A percentile compares a stretch with the other conserved stretches of the same genome.
phyloP scores from a whole-genome alignment of 2,113 vertebrate species.

The Rhinogobius similis region DNA sequence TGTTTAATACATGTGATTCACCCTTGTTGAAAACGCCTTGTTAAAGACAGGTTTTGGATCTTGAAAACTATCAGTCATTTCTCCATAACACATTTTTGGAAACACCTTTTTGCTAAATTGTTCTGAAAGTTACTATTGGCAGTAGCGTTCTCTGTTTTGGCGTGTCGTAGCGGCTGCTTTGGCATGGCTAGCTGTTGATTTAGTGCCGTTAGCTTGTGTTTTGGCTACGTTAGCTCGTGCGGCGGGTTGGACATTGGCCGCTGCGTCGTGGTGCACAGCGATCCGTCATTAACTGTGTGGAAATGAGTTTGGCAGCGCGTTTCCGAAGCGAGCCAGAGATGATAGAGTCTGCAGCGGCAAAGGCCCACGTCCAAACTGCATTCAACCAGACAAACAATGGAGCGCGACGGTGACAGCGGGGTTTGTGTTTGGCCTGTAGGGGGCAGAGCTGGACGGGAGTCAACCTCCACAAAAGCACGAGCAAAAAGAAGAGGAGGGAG shows the following conservation, averaged over 20 bases:
- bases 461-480: neutral
- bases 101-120: neutral
- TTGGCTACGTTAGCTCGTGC: neutral
- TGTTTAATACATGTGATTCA: too few relatives aligned
- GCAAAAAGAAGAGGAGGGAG: neutral
- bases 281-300: constrained; percentile 19
- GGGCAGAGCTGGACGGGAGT: neutral
- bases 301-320: constrained; percentile 20
- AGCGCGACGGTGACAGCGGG: neutral
- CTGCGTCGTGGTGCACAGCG: neutral
- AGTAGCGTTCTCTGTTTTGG: neutral
- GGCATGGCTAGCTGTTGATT: neutral
- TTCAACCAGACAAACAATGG: neutral
- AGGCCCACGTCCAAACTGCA: neutral
- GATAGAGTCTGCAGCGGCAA: constrained; percentile 14
- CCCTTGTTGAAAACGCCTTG: too few relatives aligned
- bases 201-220: neutral
- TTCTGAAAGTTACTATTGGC: neutral
- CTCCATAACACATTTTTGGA: neutral
- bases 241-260: constrained; percentile 2
- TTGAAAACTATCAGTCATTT: neutral
- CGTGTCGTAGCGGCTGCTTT: neutral
- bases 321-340: constrained; percentile 6
- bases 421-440: neutral
- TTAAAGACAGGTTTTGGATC: neutral